phyloP scores from a whole-genome alignment of 2,797 vertebrate genomes.

The Brotula barbata region DNA sequence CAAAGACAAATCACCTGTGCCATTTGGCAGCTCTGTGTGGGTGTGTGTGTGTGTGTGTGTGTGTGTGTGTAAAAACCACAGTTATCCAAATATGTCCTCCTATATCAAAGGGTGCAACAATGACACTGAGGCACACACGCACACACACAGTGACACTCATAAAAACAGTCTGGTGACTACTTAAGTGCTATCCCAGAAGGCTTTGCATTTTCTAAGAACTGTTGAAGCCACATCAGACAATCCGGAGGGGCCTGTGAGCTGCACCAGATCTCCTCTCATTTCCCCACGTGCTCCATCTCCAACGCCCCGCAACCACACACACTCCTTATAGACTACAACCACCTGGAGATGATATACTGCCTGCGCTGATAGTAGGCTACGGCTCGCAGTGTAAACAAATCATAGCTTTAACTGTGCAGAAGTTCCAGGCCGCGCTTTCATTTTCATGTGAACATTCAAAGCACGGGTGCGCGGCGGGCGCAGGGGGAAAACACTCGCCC shows the following conservation, averaged over 20 bases:
- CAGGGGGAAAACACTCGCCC: too few relatives aligned
- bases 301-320: conserved; percentile 66
- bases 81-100: conserved; percentile 30
- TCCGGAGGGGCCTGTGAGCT: conserved; percentile 68
- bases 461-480: too few relatives aligned
- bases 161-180: conserved; percentile 48
- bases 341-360: conserved; percentile 55
- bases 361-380: conserved; percentile 47
- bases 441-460: conserved; percentile 35
- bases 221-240: conserved; percentile 75
- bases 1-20: conserved; percentile 47
- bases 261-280: conserved; percentile 73
- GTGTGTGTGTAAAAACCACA: too few relatives aligned
- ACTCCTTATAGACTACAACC: conserved; percentile 50
- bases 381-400: conserved; percentile 57
- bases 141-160: conserved; percentile 37
- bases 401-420: conserved; percentile 57
- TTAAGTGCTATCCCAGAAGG: conserved; percentile 70
- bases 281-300: conserved; percentile 65
- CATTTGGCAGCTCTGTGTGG: conserved; percentile 8
- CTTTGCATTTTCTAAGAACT: conserved; percentile 69
- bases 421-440: conserved; percentile 33
- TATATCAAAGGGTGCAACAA: conserved; percentile 53
- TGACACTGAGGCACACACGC: neutral
- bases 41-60: too few relatives aligned